These are phyloP conservation scores for Leptinotarsa haldemani DNA, from an alignment of 2,888 invertebrate species.

Conservation along the genomic window DNA sequence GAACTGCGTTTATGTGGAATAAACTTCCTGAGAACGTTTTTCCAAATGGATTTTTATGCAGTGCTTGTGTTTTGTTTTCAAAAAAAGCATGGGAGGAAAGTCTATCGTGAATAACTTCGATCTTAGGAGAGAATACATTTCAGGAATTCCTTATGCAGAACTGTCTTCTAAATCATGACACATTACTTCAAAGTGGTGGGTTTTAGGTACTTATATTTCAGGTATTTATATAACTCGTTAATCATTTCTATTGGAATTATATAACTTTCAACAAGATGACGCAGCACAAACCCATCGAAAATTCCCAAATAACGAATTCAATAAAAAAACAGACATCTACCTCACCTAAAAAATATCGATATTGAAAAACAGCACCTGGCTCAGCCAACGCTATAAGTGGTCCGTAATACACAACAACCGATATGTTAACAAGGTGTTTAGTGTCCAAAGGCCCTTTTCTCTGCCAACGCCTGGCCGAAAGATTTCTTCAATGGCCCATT, in stretches of 20 bases:
- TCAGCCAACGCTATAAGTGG: constrained; percentile 6
- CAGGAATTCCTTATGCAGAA: too few species aligned
- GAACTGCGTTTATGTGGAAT: too few species aligned
- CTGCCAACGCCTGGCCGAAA: constrained; percentile 18
- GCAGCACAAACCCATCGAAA: background rate
- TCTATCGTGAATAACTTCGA: too few species aligned
- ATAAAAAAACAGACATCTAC: background rate
- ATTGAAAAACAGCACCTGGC: background rate
- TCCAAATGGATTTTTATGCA: too few species aligned
- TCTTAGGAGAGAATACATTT: too few species aligned
- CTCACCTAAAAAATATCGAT: background rate
- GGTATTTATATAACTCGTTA: background rate
- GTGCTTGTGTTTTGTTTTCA: too few species aligned
- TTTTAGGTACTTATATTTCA: too few species aligned
- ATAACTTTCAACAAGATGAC: background rate
- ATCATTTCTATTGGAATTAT: background rate
- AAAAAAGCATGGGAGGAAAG: too few species aligned
- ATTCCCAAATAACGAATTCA: background rate
- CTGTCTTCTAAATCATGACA: too few species aligned
- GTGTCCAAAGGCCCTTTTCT: constrained; percentile 25
- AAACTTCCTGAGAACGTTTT: too few species aligned
- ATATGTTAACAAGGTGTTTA: constrained; percentile 31
- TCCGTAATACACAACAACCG: constrained; percentile 27
- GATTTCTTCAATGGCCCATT: constrained; percentile 27
- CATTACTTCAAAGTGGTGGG: too few species aligned